Evolutionary conservation across 23 tunicate genomes (phyloP), one percentile per base, ranked within the genome.

Genomic region (Aplidium turbinatum): DNA sequence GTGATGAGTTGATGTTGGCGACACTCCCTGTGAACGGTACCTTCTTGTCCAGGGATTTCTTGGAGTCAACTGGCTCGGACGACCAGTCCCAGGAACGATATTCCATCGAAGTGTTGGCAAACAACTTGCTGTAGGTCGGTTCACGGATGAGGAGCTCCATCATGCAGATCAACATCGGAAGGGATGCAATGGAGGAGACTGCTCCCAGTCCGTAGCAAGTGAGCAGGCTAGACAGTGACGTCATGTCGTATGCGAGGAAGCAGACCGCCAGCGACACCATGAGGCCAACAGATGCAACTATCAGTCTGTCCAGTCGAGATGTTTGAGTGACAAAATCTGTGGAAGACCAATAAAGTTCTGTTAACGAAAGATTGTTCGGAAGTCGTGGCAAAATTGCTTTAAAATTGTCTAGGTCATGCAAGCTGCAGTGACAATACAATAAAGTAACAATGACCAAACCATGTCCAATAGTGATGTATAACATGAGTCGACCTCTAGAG

Each of bases 271-370:
- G 46, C 19, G 67, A 34, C 31, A 68, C 18, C 1, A 74, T 22
- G 2, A 55, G 13, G 33, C 87, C 87, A 50, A 72, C 11, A 1
- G 42, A 46, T 33, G 64, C 27, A 22, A 82, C 45, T 13, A 72
- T 0, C 22, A 72, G 50, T 25, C 62, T 21, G 25, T 72, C 79
- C 22, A 68, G 33, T 19, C 87, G 71, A 13, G 42, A 20, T 19
- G 62, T 47, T 72, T 72, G 70, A 32, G 79, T 28, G 38, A 82
- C 57, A 38, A 82, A 62, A 35, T 72, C 87, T 82, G 64, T 20
- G 42, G 16, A 18, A 42, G 29, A 23, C 9, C 22, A 56, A 56
- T 11, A 56, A n/a, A 9, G 7, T 56, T n/a, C 46, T 30, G 54
- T 20, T 19, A 21, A 35, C 21, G 3, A 29, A 34, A 16, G 73